Evolutionary conservation across 2,113 vertebrate species (phyloP).

Genomic region (Siniperca chuatsi): DNA sequence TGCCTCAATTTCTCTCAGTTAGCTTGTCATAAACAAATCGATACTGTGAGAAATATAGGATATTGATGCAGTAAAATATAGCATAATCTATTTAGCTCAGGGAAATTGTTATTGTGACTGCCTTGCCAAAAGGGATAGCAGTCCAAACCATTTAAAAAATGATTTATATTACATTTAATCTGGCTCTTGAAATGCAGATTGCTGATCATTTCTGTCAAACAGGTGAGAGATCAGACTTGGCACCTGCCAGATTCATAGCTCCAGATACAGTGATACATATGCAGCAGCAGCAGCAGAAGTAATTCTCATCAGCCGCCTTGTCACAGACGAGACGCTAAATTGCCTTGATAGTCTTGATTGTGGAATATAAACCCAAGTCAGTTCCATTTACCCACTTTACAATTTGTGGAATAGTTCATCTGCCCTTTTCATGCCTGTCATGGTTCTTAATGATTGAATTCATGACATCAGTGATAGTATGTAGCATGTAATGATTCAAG

Average conservation of each 20-base stretch:
- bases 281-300: conserved; percentile 1
- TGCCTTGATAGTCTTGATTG: conserved; percentile 35
- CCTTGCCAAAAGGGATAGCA: conserved; percentile 3
- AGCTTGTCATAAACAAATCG: conserved; percentile 63
- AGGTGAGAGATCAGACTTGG: conserved; percentile 20
- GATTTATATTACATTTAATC: not conserved
- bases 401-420: conserved; percentile 5
- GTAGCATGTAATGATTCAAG: not conserved
- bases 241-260: conserved; percentile 29
- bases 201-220: conserved; percentile 43
- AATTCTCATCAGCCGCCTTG: conserved; percentile 45
- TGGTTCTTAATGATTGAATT: conserved; percentile 22
- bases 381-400: conserved; percentile 19
- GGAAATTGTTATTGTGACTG: conserved; percentile 45
- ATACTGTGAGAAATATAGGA: conserved; percentile 61
- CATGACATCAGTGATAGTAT: conserved; percentile 5
- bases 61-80: conserved; percentile 44
- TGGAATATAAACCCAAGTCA: conserved; percentile 1
- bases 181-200: conserved; percentile 59
- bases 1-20: conserved; percentile 50
- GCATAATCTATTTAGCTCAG: conserved; percentile 51
- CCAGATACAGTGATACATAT: conserved; percentile 2
- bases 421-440: conserved; percentile 9
- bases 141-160: conserved; percentile 16
- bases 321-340: conserved; percentile 41